These are phyloP conservation scores for Cantharis rufa DNA, from an alignment of 2,888 invertebrate genomes.

Conservation along the genomic window DNA sequence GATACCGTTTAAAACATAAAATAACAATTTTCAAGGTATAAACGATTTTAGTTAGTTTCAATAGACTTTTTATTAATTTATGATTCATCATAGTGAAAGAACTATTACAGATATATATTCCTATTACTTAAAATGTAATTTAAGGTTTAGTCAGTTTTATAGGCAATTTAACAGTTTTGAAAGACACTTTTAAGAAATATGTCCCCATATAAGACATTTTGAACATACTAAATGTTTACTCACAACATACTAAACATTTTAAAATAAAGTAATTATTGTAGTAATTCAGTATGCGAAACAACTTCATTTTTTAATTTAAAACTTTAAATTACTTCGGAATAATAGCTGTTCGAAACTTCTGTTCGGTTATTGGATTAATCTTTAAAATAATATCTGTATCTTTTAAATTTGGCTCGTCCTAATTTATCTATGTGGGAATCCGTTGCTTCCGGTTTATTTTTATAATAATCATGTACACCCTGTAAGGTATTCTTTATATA, in stretches of 20 bases:
- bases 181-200: not conserved
- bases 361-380: not conserved
- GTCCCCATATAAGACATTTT: not conserved
- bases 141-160: not conserved
- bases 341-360: not conserved
- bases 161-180: not conserved
- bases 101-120: not conserved
- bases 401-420: not conserved
- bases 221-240: not conserved
- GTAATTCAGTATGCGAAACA: not conserved
- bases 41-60: not conserved
- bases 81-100: not conserved
- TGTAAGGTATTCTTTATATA: not conserved
- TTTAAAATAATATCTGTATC: not conserved
- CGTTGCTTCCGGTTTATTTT: not conserved
- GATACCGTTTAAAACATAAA: not conserved
- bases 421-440: not conserved
- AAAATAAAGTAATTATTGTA: not conserved
- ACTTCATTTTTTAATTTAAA: not conserved
- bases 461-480: not conserved
- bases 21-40: not conserved
- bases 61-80: not conserved
- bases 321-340: not conserved
- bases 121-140: not conserved
- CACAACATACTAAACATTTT: not conserved